phyloP scores from a whole-genome alignment of 2,113 vertebrate species.

The Heloderma charlesbogerti region DNA sequence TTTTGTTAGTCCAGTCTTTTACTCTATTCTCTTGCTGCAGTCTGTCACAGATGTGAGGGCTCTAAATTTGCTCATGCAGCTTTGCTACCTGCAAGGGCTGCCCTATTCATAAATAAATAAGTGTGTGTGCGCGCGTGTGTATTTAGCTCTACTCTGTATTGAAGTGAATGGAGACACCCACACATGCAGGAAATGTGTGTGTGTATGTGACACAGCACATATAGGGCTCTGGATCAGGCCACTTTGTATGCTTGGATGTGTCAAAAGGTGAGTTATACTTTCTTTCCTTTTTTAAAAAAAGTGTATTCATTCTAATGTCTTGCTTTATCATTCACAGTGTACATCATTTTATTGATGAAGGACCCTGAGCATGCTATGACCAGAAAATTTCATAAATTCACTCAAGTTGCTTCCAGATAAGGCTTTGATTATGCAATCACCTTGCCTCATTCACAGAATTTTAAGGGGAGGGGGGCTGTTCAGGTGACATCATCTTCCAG shows the following conservation, averaged over 20 bases:
- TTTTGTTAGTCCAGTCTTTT: too few relatives aligned
- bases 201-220: neutral
- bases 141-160: too few relatives aligned
- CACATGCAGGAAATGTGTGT: neutral
- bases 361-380: neutral
- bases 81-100: neutral
- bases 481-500: too few relatives aligned
- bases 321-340: neutral
- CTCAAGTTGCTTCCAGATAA: neutral
- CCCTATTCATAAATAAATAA: neutral
- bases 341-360: neutral
- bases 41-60: neutral
- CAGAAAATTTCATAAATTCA: neutral
- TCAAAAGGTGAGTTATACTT: neutral
- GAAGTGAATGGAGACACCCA: neutral
- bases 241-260: neutral
- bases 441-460: too few relatives aligned
- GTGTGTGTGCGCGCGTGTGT: too few relatives aligned
- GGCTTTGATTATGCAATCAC: too few relatives aligned
- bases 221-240: neutral
- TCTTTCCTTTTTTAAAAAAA: neutral
- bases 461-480: too few relatives aligned
- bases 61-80: neutral
- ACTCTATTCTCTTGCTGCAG: neutral
- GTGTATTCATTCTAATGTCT: neutral